Evolutionary conservation across 2,888 invertebrate species (phyloP), one percentile per base, ranked within the genome.

Genomic region (Parnassius smintheus): DNA sequence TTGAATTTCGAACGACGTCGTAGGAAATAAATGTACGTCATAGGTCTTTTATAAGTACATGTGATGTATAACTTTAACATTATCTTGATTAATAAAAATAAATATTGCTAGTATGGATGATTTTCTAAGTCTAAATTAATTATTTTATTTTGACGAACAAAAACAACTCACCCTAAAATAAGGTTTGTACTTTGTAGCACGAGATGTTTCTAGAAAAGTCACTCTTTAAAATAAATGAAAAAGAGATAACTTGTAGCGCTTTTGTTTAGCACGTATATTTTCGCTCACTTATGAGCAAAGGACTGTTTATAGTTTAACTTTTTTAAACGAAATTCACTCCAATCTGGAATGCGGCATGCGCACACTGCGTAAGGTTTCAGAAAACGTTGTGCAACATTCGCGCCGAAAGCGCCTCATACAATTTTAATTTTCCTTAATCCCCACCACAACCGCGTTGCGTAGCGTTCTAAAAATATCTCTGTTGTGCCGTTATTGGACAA

Each of bases 321-420:
- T 63, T 58, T 54, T 58, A 53, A 62, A 65, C 56, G 25, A 66
- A 46, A 54, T 52, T 2, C 61, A 59, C 48, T 60, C 59, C 51
- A 44, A 65, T 53, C 46, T 56, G 59, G 60, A 54, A 55, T 48
- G 18, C 62, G 52, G 65, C 65, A 69, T 68, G 74, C 87, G 83
- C 73, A 81, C 82, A 73, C 81, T 75, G 76, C 68, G 73, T 63
- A 70, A 70, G 79, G 80, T 73, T 73, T 76, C 72, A 71, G 76
- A 84, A 89, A 90, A 80, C 82, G 71, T 91, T 89, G 91, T 90
- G 90, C 88, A 91, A 91, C 80, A 79, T 72, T 78, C 72, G 73
- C 72, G 72, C 67, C 70, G 73, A 61, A 68, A 62, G 76, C 65
- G 65, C 67, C 73, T 68, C 71, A 68, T 77, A 80, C 79, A 71